A percentile compares a stretch with the other conserved stretches of the same genome.
Conservation (phyloP, 2,797 vertebrate species). For the Sebastes matsubarae region DNA sequence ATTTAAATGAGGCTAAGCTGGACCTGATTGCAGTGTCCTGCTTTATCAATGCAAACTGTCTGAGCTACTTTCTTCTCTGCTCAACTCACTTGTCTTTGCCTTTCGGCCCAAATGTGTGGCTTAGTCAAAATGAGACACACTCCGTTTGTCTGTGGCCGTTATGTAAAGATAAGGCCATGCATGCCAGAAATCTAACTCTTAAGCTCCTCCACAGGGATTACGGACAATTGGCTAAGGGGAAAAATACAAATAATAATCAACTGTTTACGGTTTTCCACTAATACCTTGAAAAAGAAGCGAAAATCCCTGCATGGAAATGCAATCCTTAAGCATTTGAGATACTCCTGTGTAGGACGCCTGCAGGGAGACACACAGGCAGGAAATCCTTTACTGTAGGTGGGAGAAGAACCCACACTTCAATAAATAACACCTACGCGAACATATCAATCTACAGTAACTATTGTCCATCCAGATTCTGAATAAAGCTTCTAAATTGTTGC, state of each 20-base stretch:
- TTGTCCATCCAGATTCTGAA: constrained; percentile 10
- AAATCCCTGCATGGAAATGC: constrained; percentile 55
- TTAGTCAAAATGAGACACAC: constrained; percentile 48
- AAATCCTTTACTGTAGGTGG: constrained; percentile 47
- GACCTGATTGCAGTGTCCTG: constrained; percentile 46
- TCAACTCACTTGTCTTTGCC: constrained; percentile 43
- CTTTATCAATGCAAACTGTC: constrained; percentile 57
- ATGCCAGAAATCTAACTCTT: constrained; percentile 68
- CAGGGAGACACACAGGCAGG: constrained; percentile 23
- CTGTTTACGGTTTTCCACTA: constrained; percentile 66
- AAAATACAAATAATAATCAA: constrained; percentile 71
- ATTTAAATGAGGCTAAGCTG: constrained; percentile 37
- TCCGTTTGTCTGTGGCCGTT: constrained; percentile 50
- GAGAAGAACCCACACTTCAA: constrained; percentile 36
- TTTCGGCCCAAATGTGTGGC: constrained; percentile 27
- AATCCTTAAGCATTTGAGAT: constrained; percentile 52
- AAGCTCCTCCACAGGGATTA: constrained; percentile 74
- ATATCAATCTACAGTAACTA: constrained; percentile 30
- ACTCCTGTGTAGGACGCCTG: constrained; percentile 34
- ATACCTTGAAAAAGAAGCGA: constrained; percentile 52
- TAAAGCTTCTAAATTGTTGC: constrained; percentile 21
- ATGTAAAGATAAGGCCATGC: constrained; percentile 61
- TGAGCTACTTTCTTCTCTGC: constrained; percentile 30
- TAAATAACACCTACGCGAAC: constrained; percentile 38
- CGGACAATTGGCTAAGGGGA: constrained; percentile 65